These are phyloP conservation scores for Melitaea athalia DNA, from an alignment of 2,888 invertebrate species.

Conservation along the genomic window DNA sequence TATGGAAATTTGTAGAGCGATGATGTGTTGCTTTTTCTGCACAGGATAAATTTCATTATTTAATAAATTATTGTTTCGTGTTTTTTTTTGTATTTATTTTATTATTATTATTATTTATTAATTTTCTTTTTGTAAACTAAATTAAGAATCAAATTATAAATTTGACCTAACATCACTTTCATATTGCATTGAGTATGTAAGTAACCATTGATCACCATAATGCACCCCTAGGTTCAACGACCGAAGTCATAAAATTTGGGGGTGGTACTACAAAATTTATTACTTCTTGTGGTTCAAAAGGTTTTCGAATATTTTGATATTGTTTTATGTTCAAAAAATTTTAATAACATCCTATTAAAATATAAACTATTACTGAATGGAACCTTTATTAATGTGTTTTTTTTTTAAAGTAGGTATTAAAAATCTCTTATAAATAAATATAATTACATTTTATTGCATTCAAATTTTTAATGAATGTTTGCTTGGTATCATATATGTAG, in stretches of 20 bases:
- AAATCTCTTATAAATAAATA: no score
- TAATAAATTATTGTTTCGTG: slow-evolving; percentile 27
- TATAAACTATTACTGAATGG: neutral
- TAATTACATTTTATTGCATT: no score
- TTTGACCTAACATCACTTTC: neutral
- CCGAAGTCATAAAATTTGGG: slow-evolving; percentile 47
- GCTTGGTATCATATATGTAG: no score
- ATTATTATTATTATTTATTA: neutral
- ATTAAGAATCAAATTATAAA: no score
- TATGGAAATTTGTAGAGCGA: slow-evolving; percentile 51
- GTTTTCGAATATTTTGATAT: neutral
- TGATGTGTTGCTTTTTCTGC: slow-evolving; percentile 55
- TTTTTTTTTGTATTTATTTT: neutral
- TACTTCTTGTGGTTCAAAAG: slow-evolving; percentile 5
- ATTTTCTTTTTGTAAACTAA: neutral
- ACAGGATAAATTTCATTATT: slow-evolving; percentile 41
- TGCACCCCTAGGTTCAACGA: slow-evolving; percentile 50
- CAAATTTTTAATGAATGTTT: no score
- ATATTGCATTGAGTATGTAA: slow-evolving; percentile 4
- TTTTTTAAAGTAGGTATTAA: no score
- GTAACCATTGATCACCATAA: slow-evolving; percentile 28
- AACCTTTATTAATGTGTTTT: no score
- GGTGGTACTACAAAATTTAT: slow-evolving; percentile 35
- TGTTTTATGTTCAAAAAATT: neutral
- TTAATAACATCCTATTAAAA: neutral